phyloP scores from a whole-genome alignment of 2,888 invertebrate genomes.

The Sinohyriopsis cumingii region DNA sequence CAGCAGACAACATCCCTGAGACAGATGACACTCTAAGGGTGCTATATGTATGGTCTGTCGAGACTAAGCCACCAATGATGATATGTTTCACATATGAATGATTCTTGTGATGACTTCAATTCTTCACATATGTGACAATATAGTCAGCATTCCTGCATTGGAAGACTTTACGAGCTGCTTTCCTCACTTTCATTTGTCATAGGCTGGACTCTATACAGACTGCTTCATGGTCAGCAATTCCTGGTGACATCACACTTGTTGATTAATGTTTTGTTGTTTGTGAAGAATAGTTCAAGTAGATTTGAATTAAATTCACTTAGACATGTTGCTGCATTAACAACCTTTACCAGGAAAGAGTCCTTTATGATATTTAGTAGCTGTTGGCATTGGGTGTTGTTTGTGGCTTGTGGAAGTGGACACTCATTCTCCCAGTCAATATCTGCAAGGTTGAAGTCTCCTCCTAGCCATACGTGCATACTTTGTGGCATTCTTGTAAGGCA shows the following conservation, averaged over 20 bases:
- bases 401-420: neutral
- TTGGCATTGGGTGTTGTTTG: constrained; percentile 2
- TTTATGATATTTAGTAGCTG: constrained; percentile 1
- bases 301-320: neutral
- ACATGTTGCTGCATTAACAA: neutral
- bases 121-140: too few relatives aligned
- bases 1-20: too few relatives aligned
- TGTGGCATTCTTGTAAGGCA: constrained; percentile 1
- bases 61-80: too few relatives aligned
- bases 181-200: too few relatives aligned
- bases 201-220: too few relatives aligned
- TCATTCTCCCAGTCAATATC: constrained; percentile 6
- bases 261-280: constrained; percentile 11
- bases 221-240: constrained; percentile 10
- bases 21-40: too few relatives aligned
- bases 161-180: too few relatives aligned
- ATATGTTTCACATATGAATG: too few relatives aligned
- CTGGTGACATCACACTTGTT: constrained; percentile 5
- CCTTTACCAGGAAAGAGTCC: constrained; percentile 3
- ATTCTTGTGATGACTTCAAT: too few relatives aligned
- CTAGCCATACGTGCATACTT: constrained; percentile 2
- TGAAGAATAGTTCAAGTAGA: constrained; percentile 10
- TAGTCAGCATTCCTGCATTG: too few relatives aligned
- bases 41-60: too few relatives aligned
- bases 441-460: constrained; percentile 7